phyloP scores from a whole-genome alignment of 2,797 vertebrate genomes.

The Acanthurus leucopareius region DNA sequence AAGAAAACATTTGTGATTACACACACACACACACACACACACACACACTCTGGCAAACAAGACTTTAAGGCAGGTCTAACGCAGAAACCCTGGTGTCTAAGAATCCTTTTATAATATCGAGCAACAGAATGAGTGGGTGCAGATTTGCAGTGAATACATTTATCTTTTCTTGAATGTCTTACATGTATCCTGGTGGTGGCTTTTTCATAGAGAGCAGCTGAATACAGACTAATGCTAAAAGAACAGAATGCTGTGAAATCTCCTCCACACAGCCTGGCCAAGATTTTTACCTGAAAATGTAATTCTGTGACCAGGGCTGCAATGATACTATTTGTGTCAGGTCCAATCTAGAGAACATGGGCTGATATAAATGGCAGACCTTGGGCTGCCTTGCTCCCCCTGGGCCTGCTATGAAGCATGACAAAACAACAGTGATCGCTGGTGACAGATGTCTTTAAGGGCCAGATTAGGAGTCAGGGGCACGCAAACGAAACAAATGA shows the following conservation, averaged over 20 bases:
- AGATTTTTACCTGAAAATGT: constrained; percentile 84
- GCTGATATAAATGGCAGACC: constrained; percentile 88
- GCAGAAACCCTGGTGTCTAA: constrained; percentile 60
- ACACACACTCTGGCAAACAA: constrained; percentile 43
- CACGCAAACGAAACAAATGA: constrained; percentile 86
- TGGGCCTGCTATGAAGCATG: constrained; percentile 84
- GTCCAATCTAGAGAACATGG: constrained; percentile 84
- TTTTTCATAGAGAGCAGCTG: constrained; percentile 74
- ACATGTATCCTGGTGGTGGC: constrained; percentile 69
- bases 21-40: not conserved
- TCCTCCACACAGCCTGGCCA: constrained; percentile 65
- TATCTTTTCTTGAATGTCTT: constrained; percentile 76
- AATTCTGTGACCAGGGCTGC: constrained; percentile 80
- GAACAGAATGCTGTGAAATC: constrained; percentile 75
- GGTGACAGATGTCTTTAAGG: constrained; percentile 91
- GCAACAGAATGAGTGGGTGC: constrained; percentile 76
- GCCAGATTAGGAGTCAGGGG: constrained; percentile 86
- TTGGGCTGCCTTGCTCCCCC: constrained; percentile 78
- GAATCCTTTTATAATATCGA: constrained; percentile 66
- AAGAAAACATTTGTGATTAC: not conserved
- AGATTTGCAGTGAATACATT: constrained; percentile 75
- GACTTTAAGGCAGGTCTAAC: constrained; percentile 53
- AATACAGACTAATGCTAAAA: constrained; percentile 69
- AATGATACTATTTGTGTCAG: constrained; percentile 87
- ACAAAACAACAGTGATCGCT: constrained; percentile 89